Conservation (phyloP, 2,888 invertebrate genomes). For the Xylota segnis region DNA sequence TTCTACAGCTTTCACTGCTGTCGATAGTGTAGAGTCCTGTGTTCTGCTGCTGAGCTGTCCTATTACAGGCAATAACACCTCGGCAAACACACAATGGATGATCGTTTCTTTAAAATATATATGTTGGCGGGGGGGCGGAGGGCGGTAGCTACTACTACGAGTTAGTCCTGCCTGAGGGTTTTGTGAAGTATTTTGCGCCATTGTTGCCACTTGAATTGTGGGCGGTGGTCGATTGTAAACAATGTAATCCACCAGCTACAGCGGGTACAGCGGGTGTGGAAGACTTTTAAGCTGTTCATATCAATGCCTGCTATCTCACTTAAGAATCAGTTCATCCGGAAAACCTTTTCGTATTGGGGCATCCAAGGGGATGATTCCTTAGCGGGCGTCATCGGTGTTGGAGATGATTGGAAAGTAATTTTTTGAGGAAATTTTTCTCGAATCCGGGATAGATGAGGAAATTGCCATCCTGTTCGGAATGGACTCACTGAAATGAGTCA, state of each 20-base stretch:
- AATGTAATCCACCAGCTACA: conserved; percentile 45
- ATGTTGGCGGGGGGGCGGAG: not conserved
- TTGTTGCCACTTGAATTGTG: conserved; percentile 75
- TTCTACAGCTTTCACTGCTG: conserved; percentile 53
- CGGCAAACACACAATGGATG: conserved; percentile 68
- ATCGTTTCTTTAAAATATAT: conserved; percentile 41
- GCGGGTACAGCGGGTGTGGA: not conserved
- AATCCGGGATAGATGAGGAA: conserved; percentile 8
- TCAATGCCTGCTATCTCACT: conserved; percentile 66
- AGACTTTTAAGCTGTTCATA: conserved; percentile 66
- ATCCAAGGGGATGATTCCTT: conserved; percentile 23
- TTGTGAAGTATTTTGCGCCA: conserved; percentile 60
- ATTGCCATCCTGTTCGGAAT: conserved; percentile 37
- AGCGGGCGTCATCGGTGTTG: not conserved
- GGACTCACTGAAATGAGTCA: conserved; percentile 47
- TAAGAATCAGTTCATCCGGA: conserved; percentile 68
- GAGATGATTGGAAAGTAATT: conserved; percentile 44
- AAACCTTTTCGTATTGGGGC: conserved; percentile 53
- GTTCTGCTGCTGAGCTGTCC: conserved; percentile 56
- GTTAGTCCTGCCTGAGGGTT: conserved; percentile 50
- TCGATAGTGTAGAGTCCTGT: conserved; percentile 56
- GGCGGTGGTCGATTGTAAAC: conserved; percentile 60
- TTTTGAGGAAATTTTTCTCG: conserved; percentile 18
- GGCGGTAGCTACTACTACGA: not conserved
- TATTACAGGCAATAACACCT: conserved; percentile 64